Evolutionary conservation across 1,140 invertebrate genomes (phyloP), one percentile per base, ranked within the genome.

Genomic region (Steinernema feltiae): DNA sequence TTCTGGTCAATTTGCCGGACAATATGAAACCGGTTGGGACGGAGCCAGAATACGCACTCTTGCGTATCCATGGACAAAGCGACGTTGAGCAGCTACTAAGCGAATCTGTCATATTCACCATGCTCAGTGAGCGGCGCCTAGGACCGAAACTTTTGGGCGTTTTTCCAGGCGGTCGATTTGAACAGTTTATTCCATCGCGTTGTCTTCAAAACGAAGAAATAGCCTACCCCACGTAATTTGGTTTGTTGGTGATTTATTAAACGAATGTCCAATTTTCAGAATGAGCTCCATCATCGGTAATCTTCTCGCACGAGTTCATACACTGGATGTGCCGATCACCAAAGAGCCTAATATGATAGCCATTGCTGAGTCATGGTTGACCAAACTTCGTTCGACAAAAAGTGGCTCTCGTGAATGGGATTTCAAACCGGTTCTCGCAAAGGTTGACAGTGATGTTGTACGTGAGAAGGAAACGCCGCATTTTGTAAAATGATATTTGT

Each of bases 121-220:
- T 84, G 15, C 70, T 83, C 18, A 80, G 94, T 0, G 95, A 98
- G 87, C 90, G 94, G 73, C 90, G 91, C 48, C 89, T 98, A 0
- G 96, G 96, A 0, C 96, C 96, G 0, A 94, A 93, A 83, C 88
- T 98, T 0, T 93, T 94, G 84, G 96, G 96, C 0, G 92, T 98
- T 18, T 98, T 98, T 86, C 93, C 93, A 0, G 91, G 93, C 12
- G 96, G 96, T 1, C 90, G 96, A 69, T 92, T 99, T 69, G 96
- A 99, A 87, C 93, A 98, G 87, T 97, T 94, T 85, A 94, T 97
- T 87, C 92, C 92, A 12, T 73, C 69, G 21, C 69, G 78, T 46
- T 30, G 75, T 0, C 48, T 80, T 3, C 78, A 77, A 71, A 82
- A 46, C 69, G 46, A 74, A 15, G 53, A 73, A 32, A 73, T 81